Conservation (phyloP, 2,113 vertebrate species). For the Odocoileus virginianus region DNA sequence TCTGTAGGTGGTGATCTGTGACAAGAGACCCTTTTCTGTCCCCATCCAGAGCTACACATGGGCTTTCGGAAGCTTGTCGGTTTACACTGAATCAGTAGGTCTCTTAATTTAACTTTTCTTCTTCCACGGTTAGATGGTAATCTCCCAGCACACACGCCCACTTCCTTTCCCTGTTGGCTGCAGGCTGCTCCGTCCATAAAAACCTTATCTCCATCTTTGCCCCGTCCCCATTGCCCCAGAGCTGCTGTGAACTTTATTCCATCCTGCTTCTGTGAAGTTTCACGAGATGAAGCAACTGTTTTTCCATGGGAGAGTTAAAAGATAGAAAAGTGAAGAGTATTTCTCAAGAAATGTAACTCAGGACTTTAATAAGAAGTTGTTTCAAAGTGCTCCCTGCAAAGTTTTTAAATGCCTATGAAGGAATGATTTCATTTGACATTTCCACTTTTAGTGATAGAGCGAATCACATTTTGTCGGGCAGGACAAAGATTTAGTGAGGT, state of each 20-base stretch:
- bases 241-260: neutral
- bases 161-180: slow-evolving; percentile 19
- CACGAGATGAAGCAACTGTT: neutral
- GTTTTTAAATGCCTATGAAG: neutral
- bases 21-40: neutral
- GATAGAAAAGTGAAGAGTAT: neutral
- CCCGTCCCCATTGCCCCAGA: neutral
- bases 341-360: neutral
- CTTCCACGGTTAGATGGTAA: neutral
- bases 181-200: neutral
- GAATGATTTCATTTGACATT: neutral
- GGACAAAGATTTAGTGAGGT: neutral
- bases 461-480: neutral
- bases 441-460: neutral
- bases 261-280: neutral
- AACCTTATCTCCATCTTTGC: neutral
- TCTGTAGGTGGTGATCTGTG: neutral
- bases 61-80: neutral
- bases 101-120: slow-evolving; percentile 45
- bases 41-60: neutral
- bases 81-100: neutral
- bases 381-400: neutral
- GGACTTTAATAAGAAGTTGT: neutral
- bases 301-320: neutral
- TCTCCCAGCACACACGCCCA: neutral